Evolutionary conservation across 2,113 vertebrate species (phyloP).

Genomic region (Notarius lentiginosus): DNA sequence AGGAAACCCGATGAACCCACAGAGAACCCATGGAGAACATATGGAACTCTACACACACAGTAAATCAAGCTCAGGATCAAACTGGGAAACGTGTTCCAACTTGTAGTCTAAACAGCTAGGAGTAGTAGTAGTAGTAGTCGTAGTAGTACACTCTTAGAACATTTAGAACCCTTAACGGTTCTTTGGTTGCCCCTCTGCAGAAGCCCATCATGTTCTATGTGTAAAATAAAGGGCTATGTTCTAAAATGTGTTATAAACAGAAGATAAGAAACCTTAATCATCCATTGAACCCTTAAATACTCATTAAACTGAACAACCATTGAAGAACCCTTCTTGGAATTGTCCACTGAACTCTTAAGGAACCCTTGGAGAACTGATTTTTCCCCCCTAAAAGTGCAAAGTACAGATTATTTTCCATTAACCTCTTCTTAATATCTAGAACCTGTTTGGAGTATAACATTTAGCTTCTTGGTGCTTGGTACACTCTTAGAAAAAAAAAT

Average conservation of each 20-base stretch:
- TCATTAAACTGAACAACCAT: background rate
- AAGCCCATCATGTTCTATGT: background rate
- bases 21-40: background rate
- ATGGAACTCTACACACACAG: background rate
- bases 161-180: background rate
- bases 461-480: background rate
- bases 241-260: background rate
- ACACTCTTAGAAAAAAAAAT: too few species aligned
- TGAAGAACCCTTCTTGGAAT: background rate
- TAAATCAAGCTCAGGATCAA: background rate
- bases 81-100: background rate
- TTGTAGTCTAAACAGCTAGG: too few species aligned
- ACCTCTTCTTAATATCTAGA: background rate
- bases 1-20: background rate
- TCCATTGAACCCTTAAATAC: background rate
- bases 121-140: too few species aligned
- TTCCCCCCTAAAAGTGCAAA: background rate
- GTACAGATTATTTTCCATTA: background rate
- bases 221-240: background rate
- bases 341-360: background rate
- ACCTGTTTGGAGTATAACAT: background rate
- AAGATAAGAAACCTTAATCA: background rate
- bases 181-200: background rate
- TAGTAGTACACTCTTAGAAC: background rate
- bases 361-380: background rate